Conservation (phyloP, 1,140 invertebrate species). For the Oscheius sp. region DNA sequence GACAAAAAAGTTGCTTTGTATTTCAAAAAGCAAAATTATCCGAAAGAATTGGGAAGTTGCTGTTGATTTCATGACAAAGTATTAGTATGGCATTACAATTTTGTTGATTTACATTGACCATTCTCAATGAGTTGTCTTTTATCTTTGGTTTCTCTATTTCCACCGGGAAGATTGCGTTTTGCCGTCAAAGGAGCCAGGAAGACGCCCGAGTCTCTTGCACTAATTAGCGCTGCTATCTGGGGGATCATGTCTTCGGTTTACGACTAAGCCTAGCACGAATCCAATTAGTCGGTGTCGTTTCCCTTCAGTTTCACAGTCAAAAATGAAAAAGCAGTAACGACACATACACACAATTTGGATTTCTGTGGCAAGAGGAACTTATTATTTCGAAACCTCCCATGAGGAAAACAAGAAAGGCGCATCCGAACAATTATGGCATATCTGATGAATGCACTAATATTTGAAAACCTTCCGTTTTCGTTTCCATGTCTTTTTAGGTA, state of each 20-base stretch:
- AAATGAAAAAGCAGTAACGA: neutral
- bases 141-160: no score
- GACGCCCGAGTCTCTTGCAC: constrained; percentile 1
- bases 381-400: neutral
- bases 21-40: no score
- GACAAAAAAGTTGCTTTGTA: no score
- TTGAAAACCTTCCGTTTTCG: no score
- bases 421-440: no score
- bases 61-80: no score
- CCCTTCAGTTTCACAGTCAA: neutral
- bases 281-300: neutral
- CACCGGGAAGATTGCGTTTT: neutral
- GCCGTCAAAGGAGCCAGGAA: constrained; percentile 1
- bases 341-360: neutral
- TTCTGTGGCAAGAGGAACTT: neutral
- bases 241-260: constrained; percentile 13
- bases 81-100: no score
- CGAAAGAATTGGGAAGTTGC: no score
- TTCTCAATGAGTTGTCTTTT: neutral
- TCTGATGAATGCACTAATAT: no score
- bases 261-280: constrained; percentile 1
- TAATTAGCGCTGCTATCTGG: constrained; percentile 13
- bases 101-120: no score
- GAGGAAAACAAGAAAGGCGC: neutral
- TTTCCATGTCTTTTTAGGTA: no score